phyloP scores from a whole-genome alignment of 1,140 invertebrate species.

The Lordiphosa stackelbergi region DNA sequence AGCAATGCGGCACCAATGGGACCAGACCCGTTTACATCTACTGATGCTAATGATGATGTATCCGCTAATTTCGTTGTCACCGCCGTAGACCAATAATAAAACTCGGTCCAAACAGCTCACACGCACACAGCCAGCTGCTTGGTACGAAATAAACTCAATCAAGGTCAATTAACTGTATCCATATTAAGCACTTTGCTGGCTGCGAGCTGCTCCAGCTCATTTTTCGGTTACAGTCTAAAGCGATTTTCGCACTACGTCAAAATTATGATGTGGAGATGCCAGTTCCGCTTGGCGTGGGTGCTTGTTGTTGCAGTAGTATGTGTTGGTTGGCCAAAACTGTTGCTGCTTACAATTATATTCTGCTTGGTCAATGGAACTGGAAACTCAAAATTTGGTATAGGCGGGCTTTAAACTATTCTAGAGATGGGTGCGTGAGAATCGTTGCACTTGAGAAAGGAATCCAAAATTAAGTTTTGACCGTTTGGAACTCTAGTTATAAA shows the following conservation, averaged over 20 bases:
- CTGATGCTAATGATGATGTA: constrained; percentile 6
- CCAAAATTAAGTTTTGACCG: too few relatives aligned
- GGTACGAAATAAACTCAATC: constrained; percentile 67
- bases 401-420: constrained; percentile 57
- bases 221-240: constrained; percentile 33
- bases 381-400: constrained; percentile 32
- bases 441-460: too few relatives aligned
- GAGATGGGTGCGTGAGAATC: constrained; percentile 22
- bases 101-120: neutral
- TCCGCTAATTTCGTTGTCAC: constrained; percentile 4
- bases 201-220: constrained; percentile 19
- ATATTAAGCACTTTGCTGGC: constrained; percentile 54
- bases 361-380: constrained; percentile 58
- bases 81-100: neutral
- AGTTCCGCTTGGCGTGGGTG: constrained; percentile 66
- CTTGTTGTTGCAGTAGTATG: constrained; percentile 21
- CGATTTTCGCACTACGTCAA: constrained; percentile 54
- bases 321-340: constrained; percentile 3
- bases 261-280: constrained; percentile 30
- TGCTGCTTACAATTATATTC: constrained; percentile 16
- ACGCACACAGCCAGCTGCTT: constrained; percentile 10
- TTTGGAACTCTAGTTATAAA: too few relatives aligned
- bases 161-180: constrained; percentile 77
- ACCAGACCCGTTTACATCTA: neutral
- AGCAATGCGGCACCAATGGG: too few relatives aligned